phyloP scores from a whole-genome alignment of 1,140 invertebrate genomes.

The Pseudomyrmex cubaensis region DNA sequence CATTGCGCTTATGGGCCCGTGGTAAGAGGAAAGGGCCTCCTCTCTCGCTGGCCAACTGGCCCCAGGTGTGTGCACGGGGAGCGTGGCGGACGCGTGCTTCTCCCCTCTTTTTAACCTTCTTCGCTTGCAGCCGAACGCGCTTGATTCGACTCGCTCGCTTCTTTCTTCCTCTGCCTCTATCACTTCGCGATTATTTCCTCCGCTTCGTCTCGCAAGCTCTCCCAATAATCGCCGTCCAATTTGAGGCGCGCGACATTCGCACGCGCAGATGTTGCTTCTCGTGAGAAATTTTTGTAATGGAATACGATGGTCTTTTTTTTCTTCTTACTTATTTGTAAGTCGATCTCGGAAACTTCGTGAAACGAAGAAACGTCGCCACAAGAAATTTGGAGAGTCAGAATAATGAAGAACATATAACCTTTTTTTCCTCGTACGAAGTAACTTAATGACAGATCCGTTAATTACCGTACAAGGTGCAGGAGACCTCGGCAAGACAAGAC shows the following conservation, averaged over 20 bases:
- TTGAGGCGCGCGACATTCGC: slow-evolving; percentile 33
- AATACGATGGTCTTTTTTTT: no score
- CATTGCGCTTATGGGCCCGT: slow-evolving; percentile 75
- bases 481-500: slow-evolving; percentile 13
- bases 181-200: slow-evolving; percentile 23
- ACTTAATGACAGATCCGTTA: slow-evolving; percentile 15
- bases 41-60: slow-evolving; percentile 74
- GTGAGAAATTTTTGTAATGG: not conserved
- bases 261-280: slow-evolving; percentile 23
- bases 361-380: no score
- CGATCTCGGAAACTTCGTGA: no score
- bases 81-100: slow-evolving; percentile 84
- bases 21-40: slow-evolving; percentile 61
- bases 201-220: slow-evolving; percentile 7
- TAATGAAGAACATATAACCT: no score
- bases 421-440: no score
- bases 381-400: no score
- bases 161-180: slow-evolving; percentile 53
- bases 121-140: slow-evolving; percentile 62
- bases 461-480: slow-evolving; percentile 9
- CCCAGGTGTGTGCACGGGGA: slow-evolving; percentile 75
- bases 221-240: not conserved
- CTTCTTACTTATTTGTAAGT: no score
- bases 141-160: slow-evolving; percentile 68
- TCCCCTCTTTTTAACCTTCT: slow-evolving; percentile 79